Conservation (phyloP, 2,797 vertebrate genomes). For the Galagoides demidoff region DNA sequence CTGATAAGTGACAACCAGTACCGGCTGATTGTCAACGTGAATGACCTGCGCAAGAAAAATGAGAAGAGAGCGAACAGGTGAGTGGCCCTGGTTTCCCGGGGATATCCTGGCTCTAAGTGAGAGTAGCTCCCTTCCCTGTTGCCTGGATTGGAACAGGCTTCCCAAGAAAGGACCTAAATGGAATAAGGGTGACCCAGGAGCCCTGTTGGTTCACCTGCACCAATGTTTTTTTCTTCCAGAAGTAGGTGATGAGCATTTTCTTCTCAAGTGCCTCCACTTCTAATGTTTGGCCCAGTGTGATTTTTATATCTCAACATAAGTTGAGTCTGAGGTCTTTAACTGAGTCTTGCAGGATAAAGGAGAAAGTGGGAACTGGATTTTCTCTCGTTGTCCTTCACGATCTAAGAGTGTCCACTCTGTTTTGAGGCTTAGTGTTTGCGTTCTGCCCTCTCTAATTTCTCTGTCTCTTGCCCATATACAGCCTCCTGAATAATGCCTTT, state of each 20-base stretch:
- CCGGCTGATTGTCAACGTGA: constrained; percentile 95
- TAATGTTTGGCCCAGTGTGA: background rate
- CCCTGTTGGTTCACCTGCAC: background rate
- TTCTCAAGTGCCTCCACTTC: background rate
- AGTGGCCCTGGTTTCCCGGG: constrained; percentile 51
- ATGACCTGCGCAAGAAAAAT: constrained; percentile 95
- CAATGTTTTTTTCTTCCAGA: background rate
- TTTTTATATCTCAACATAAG: background rate
- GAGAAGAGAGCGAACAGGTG: constrained; percentile 93
- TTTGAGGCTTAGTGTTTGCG: background rate
- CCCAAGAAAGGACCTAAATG: background rate
- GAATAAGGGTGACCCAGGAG: background rate
- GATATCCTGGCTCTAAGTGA: background rate
- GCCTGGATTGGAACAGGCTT: background rate
- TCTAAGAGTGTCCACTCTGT: background rate
- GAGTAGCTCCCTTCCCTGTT: background rate
- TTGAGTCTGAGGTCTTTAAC: background rate
- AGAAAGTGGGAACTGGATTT: constrained; percentile 26
- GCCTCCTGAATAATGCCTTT: constrained; percentile 94
- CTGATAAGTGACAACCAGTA: constrained; percentile 96
- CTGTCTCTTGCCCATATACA: constrained; percentile 73
- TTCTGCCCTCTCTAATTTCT: background rate
- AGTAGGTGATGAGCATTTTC: background rate
- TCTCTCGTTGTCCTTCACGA: background rate
- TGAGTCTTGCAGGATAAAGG: background rate